These are phyloP conservation scores for Epinotia demarniana DNA, from an alignment of 2,888 invertebrate species.

Conservation along the genomic window DNA sequence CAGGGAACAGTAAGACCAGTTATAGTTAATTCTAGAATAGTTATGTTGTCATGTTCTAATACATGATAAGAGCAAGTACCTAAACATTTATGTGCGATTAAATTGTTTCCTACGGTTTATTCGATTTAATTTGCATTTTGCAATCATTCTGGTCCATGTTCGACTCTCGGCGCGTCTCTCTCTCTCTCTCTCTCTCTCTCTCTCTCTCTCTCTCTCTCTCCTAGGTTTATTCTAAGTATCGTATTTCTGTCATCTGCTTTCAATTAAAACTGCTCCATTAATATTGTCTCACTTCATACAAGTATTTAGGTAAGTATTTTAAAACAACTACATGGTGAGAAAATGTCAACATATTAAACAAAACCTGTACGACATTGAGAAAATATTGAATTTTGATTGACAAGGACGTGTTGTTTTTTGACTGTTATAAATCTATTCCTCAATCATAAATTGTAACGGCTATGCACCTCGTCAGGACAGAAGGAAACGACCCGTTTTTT, in stretches of 20 bases:
- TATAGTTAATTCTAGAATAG: no score
- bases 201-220: no score
- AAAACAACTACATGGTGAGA: background rate
- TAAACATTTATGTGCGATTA: no score
- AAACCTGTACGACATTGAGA: background rate
- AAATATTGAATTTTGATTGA: background rate
- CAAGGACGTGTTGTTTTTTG: background rate
- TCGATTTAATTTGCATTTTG: no score
- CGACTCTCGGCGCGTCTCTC: no score
- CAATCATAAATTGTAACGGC: conserved; percentile 7
- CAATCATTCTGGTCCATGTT: no score
- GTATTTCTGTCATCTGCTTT: background rate
- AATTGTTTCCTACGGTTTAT: no score
- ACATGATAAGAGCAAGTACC: no score
- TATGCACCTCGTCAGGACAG: conserved; percentile 11
- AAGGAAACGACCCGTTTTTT: conserved; percentile 13
- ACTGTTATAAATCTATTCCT: background rate
- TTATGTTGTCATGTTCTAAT: no score
- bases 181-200: no score
- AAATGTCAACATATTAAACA: background rate
- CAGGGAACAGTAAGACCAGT: no score
- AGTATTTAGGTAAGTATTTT: background rate
- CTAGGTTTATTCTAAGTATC: no score
- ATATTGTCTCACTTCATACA: conserved; percentile 3
- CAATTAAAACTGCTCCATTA: background rate